Evolutionary conservation across 2,113 vertebrate genomes (phyloP).

Genomic region (Excalfactoria chinensis): DNA sequence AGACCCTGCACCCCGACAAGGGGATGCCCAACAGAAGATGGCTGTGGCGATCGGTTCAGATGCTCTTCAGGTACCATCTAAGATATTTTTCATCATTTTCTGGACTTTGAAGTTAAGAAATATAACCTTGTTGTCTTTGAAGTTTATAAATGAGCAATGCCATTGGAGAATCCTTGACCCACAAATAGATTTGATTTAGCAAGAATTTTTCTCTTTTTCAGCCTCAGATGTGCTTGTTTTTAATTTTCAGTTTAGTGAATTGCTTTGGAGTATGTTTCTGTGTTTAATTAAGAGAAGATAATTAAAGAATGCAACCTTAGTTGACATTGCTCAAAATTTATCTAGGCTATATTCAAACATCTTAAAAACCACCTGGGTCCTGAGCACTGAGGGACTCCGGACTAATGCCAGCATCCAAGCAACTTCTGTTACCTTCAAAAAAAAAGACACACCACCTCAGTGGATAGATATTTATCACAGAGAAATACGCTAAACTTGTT

Average conservation of each 20-base stretch:
- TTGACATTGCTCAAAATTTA: neutral
- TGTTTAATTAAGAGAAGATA: neutral
- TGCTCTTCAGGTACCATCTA: slow-evolving; percentile 86
- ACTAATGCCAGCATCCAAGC: neutral
- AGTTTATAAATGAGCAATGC: neutral
- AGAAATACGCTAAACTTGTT: neutral
- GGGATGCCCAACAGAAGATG: slow-evolving; percentile 86
- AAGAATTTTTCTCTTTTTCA: neutral
- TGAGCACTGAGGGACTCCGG: neutral
- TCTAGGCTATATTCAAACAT: neutral
- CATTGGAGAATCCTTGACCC: neutral
- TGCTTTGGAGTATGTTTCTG: neutral
- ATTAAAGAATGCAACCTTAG: neutral
- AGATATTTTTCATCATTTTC: neutral
- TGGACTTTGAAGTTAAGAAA: neutral
- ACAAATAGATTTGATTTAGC: neutral
- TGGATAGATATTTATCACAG: neutral
- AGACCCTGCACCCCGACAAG: slow-evolving; percentile 78
- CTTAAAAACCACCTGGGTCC: neutral
- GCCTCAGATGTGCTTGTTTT: fast-evolving
- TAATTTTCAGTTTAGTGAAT: neutral
- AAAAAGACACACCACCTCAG: neutral
- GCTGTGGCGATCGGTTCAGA: slow-evolving; percentile 88
- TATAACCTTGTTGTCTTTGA: neutral
- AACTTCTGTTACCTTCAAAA: neutral